Base-by-base conservation (phyloP, 1,140 invertebrate species). In the Zaprionus africanus region DNA sequence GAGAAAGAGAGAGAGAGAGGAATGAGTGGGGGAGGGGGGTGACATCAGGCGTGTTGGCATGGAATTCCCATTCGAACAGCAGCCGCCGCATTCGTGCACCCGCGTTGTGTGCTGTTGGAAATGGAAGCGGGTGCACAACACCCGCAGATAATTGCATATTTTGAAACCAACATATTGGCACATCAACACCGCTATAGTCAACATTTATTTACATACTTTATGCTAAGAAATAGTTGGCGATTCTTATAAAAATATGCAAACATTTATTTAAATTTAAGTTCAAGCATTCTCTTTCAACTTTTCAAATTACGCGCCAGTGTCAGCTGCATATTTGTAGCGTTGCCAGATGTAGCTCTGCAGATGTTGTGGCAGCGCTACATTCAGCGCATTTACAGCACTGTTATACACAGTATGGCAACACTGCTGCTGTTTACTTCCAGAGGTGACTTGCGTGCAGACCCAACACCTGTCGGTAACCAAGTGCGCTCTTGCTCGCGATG, bases 11-110 rank as follows among this genome's bases (percentile, higher is more conserved):
- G 24, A 56, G 53, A 6, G 53, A 28, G 15, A 15, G 26, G 59
- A 31, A n/a, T 41, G 36, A 15, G n/a, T 9, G n/a, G 41, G 41
- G 7, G 41, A 34, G 31, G 7, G 12, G 13, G 5, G 13, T 38
- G 41, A 7, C 15, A 66, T 51, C 41, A 19, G 11, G 46, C 46
- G 46, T 46, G 46, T 56, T 73, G 38, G 46, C 19, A 51, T 60
- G 73, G 61, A 65, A 76, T 76, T 61, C 24, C 49, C 61, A 76
- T 56, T 65, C 56, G 57, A 57, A 75, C 46, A 69, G 28, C 43
- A 69, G 28, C 43, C 57, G 36, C 41, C 24, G 26, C 26, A 64
- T 64, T 71, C 54, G 41, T 56, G 67, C 73, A 70, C 66, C 67
- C 73, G 72, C 71, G 24, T 75, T 17, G 6, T 46, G 15, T 49